phyloP scores from a whole-genome alignment of 2,113 vertebrate genomes.

The Ictidomys tridecemlineatus region DNA sequence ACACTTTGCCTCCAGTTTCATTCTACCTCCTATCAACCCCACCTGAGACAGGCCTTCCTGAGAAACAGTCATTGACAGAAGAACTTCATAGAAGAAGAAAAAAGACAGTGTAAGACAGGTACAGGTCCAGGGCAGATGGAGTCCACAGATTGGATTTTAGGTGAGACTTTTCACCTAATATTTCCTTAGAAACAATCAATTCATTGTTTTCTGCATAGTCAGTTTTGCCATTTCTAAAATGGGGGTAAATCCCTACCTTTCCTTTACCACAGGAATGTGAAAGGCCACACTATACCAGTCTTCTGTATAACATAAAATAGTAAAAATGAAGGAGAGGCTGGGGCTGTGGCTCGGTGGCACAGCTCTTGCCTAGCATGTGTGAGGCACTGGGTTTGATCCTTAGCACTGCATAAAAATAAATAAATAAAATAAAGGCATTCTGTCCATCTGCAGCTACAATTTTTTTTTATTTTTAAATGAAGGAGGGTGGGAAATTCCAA shows the following conservation, averaged over 20 bases:
- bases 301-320: background rate
- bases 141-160: background rate
- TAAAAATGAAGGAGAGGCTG: background rate
- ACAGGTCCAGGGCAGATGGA: background rate
- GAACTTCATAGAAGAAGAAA: background rate
- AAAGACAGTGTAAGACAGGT: background rate
- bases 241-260: background rate
- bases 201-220: background rate
- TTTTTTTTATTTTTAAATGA: too few species aligned
- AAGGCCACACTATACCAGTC: background rate
- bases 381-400: too few species aligned
- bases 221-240: background rate
- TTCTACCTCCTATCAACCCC: background rate
- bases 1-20: background rate
- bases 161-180: background rate
- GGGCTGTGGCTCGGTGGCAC: too few species aligned
- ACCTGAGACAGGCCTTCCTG: background rate
- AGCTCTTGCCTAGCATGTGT: too few species aligned
- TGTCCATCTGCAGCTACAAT: too few species aligned
- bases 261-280: background rate
- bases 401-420: too few species aligned
- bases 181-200: background rate
- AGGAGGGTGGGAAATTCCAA: background rate
- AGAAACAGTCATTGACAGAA: background rate
- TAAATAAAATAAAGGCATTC: too few species aligned